Base-by-base conservation (phyloP, 2,888 invertebrate genomes). In the Nipponacmea schrenckii region DNA sequence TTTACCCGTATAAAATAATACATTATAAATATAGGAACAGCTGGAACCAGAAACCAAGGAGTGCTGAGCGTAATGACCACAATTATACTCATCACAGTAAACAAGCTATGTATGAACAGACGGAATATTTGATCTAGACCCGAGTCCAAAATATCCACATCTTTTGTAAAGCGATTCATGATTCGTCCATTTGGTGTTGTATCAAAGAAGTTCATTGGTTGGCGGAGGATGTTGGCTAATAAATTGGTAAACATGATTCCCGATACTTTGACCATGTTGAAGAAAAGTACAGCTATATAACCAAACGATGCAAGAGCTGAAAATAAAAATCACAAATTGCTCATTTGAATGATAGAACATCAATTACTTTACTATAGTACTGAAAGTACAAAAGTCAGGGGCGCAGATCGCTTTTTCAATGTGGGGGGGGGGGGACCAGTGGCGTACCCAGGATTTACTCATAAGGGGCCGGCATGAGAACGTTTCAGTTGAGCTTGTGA, bases 101-200 rank as follows among this genome's bases (percentile, higher is more conserved):
- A 79, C 26, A 82, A 48, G 0, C 77, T 77, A 31, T 79, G 76
- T 12, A 83, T 64, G 2, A 75, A 77, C 15, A 72, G 74, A 27
- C 79, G 74, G 64, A 79, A 77, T 27, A 78, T 79, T 26, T 70
- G 46, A 7, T 82, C 81, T 24, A 83, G 68, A n/a, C 72, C 76
- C 70, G 79, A 80, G 72, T 83, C 83, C 17, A 83, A 73, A 0
- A 76, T 71, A 45, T 81, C 79, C 0, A 81, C 75, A 63, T 82
- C 82, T 64, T 76, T 75, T 10, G 83, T 79, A 71, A 83, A 85
- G 68, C 85, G 76, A 79, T 89, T 89, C 67, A 89, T 77, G 62
- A 89, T 86, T 46, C 88, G 81, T 14, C 87, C 90, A n/a, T 86
- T 77, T 2, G 90, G 89, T 4, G 89, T 89, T 3, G 89, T 89